Percentiles rank a stretch among this genome's conserved stretches.
Conservation (phyloP, 2,797 vertebrate genomes). For the Trematomus bernacchii region DNA sequence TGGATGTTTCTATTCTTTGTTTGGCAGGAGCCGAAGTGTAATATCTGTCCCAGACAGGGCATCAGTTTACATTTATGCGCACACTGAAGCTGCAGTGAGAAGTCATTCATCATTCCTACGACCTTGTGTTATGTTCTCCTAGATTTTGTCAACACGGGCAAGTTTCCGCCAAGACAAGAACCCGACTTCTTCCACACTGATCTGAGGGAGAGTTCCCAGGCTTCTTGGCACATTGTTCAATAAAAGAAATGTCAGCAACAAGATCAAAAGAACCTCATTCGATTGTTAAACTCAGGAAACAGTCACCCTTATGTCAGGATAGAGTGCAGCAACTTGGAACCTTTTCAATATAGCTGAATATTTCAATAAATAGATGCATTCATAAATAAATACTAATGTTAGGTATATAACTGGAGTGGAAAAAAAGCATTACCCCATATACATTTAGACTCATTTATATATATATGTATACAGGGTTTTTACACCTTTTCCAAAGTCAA, state of each 20-base stretch:
- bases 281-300: slow-evolving; percentile 12
- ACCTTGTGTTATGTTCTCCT: slow-evolving; percentile 25
- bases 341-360: background rate
- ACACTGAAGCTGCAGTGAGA: slow-evolving; percentile 13
- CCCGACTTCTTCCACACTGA: slow-evolving; percentile 9
- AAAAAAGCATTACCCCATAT: background rate
- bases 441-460: no score
- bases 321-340: background rate
- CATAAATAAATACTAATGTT: background rate
- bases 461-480: no score
- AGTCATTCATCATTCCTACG: slow-evolving; percentile 24
- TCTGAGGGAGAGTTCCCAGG: slow-evolving; percentile 9
- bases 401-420: background rate
- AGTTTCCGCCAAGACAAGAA: slow-evolving; percentile 11
- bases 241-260: background rate
- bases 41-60: slow-evolving; percentile 20
- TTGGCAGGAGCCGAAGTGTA: slow-evolving; percentile 22
- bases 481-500: no score
- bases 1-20: slow-evolving; percentile 27
- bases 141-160: slow-evolving; percentile 47
- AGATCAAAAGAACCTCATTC: slow-evolving; percentile 22
- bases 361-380: no score
- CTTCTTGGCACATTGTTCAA: slow-evolving; percentile 15
- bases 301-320: background rate
- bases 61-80: slow-evolving; percentile 31